Evolutionary conservation across 2,797 vertebrate genomes (phyloP).

Genomic region (Acomys russatus): DNA sequence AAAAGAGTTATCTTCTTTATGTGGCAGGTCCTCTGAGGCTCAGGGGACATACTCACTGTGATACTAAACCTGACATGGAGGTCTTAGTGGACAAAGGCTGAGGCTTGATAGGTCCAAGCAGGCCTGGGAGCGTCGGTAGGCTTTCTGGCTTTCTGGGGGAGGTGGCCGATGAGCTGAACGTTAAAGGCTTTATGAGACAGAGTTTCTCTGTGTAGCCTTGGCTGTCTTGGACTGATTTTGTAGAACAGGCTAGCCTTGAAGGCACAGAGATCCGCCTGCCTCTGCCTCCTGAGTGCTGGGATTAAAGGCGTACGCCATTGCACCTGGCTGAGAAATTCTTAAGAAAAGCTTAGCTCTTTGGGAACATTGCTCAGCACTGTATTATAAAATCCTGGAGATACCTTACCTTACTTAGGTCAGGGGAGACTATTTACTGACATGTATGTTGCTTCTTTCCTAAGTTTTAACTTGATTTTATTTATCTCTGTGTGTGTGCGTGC

Average conservation of each 20-base stretch:
- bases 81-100: background rate
- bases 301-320: too few species aligned
- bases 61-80: background rate
- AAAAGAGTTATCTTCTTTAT: background rate
- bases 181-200: background rate
- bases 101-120: background rate
- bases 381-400: background rate
- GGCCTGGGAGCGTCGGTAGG: background rate
- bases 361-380: background rate
- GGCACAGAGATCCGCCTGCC: too few species aligned
- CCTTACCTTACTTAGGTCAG: background rate
- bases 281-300: too few species aligned
- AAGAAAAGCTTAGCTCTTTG: background rate
- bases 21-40: background rate
- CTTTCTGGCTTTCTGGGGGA: slow-evolving; percentile 34
- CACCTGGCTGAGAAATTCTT: background rate
- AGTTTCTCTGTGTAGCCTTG: too few species aligned
- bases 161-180: background rate
- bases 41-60: background rate
- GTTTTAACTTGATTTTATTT: background rate
- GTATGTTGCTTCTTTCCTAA: background rate
- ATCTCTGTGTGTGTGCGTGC: background rate
- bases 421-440: background rate
- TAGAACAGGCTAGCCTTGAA: too few species aligned
- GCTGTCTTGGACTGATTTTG: too few species aligned